phyloP scores from a whole-genome alignment of 2,888 invertebrate species.

The Aleiodes leptofemur region DNA sequence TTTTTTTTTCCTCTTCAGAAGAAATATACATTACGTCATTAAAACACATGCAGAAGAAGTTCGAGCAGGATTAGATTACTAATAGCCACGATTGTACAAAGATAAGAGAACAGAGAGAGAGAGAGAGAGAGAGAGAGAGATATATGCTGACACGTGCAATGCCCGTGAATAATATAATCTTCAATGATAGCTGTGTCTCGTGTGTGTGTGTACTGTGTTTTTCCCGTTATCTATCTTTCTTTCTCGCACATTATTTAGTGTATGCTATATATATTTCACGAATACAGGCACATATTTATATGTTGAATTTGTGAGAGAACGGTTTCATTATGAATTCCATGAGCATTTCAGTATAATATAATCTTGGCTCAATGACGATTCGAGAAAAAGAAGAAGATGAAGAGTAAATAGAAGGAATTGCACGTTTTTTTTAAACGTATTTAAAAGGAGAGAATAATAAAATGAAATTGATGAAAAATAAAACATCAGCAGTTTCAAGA shows the following conservation, averaged over 20 bases:
- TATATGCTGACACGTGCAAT: conserved; percentile 29
- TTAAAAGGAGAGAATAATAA: neutral
- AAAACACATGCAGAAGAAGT: conserved; percentile 8
- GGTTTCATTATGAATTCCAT: conserved; percentile 20
- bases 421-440: conserved; percentile 14
- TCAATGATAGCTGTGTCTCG: neutral
- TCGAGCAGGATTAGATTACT: neutral
- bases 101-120: conserved; percentile 14
- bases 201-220: conserved; percentile 20
- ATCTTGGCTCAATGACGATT: conserved; percentile 14
- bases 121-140: too few relatives aligned
- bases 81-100: conserved; percentile 14
- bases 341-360: conserved; percentile 20
- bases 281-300: conserved; percentile 11
- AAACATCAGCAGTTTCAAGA: neutral
- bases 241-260: neutral
- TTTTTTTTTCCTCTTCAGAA: neutral
- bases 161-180: conserved; percentile 35
- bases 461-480: neutral
- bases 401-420: neutral
- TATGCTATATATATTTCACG: neutral
- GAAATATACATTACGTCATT: conserved; percentile 24
- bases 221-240: conserved; percentile 38
- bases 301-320: conserved; percentile 4
- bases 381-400: neutral